These are phyloP conservation scores for Nymphalis c-album DNA, from an alignment of 2,888 invertebrate species.

Conservation along the genomic window DNA sequence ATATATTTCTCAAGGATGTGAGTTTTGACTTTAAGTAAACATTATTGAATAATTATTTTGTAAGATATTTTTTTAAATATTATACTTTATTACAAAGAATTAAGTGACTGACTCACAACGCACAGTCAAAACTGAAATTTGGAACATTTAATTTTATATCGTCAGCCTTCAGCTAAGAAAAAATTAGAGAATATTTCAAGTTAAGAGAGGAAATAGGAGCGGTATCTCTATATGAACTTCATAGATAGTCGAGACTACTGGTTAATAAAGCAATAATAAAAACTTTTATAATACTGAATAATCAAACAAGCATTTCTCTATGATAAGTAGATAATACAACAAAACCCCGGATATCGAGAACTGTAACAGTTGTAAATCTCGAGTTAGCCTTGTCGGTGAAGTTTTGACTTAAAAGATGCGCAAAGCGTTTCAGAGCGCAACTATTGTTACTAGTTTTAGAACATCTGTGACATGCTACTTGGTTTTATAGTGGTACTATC, in stretches of 20 bases:
- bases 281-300: not conserved
- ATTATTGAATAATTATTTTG: not conserved
- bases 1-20: conserved; percentile 20
- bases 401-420: conserved; percentile 36
- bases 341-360: not conserved
- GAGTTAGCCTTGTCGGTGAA: conserved; percentile 8
- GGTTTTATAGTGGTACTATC: not conserved
- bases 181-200: too few relatives aligned
- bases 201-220: too few relatives aligned
- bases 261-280: not conserved
- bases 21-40: conserved; percentile 3
- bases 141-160: too few relatives aligned
- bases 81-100: too few relatives aligned
- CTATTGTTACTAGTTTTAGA: conserved; percentile 58
- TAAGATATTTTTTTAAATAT: too few relatives aligned
- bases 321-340: not conserved
- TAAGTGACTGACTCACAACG: too few relatives aligned
- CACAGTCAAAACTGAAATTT: too few relatives aligned
- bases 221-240: too few relatives aligned
- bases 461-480: conserved; percentile 50
- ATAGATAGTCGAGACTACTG: too few relatives aligned
- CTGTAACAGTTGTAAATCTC: not conserved
- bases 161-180: too few relatives aligned
- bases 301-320: not conserved
- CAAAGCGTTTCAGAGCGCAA: conserved; percentile 45